Evolutionary conservation across 35 echinoderm and acorn worm species (phyloP).

Genomic region (Heliocidaris tuberculata): DNA sequence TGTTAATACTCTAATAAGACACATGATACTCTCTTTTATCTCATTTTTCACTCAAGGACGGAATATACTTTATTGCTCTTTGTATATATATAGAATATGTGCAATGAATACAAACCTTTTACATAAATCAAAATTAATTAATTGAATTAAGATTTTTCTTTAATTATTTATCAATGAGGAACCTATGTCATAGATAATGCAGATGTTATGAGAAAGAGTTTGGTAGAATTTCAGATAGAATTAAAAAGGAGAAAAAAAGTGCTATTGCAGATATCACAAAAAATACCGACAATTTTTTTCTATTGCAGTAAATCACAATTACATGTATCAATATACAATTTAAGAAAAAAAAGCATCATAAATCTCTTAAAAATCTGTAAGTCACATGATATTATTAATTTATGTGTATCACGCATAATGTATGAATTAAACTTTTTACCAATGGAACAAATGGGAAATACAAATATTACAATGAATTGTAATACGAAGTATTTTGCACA

Average conservation of each 20-base stretch:
- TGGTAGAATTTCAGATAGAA: neutral
- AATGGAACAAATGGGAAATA: too few species aligned
- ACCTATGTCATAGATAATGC: neutral
- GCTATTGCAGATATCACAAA: neutral
- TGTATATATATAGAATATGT: slow-evolving; percentile 36
- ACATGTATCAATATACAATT: neutral
- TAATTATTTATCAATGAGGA: neutral
- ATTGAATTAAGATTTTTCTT: neutral
- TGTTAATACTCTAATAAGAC: neutral
- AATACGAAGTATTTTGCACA: neutral
- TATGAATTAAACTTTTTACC: neutral
- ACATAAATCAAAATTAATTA: neutral
- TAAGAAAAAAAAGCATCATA: neutral
- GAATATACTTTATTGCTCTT: slow-evolving; percentile 53
- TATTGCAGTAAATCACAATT: neutral
- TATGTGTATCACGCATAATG: neutral
- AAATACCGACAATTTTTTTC: neutral
- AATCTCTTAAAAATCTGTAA: neutral
- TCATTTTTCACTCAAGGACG: slow-evolving; percentile 45
- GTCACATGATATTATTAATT: neutral
- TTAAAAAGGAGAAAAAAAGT: neutral
- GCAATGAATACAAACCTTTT: slow-evolving; percentile 25
- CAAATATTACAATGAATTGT: neutral
- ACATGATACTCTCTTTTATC: neutral
- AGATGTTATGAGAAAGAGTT: neutral